Conservation (phyloP, 1,140 invertebrate genomes). For the Hyles euphorbiae region DNA sequence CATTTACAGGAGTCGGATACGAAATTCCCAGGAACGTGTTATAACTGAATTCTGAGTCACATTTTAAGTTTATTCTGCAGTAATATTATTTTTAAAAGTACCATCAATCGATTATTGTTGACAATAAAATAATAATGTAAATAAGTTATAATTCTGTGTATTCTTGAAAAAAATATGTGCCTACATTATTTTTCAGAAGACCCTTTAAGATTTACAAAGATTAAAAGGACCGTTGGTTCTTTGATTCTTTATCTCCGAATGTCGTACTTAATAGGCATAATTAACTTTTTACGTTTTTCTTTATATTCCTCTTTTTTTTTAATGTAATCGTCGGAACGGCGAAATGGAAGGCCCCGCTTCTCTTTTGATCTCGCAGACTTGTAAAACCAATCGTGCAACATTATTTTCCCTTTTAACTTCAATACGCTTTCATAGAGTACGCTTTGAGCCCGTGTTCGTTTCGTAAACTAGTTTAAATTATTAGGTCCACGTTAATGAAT, state of each 20-base stretch:
- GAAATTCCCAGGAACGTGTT: no score
- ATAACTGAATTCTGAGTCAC: no score
- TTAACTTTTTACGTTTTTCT: conserved; percentile 24
- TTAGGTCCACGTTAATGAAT: no score
- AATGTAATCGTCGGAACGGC: conserved; percentile 25
- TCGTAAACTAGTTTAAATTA: conserved; percentile 10
- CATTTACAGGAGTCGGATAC: no score
- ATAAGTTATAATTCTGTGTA: no score
- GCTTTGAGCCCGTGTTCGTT: conserved; percentile 8
- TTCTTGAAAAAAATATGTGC: background rate
- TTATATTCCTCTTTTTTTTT: conserved; percentile 20
- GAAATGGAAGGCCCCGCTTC: conserved; percentile 26
- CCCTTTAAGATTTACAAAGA: conserved; percentile 10
- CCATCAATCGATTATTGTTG: no score
- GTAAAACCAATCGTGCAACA: conserved; percentile 31
- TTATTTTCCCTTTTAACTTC: conserved; percentile 29
- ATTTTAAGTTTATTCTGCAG: no score
- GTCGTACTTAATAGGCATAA: conserved; percentile 26
- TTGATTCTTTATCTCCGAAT: conserved; percentile 33
- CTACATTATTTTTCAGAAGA: background rate
- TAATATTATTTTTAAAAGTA: no score
- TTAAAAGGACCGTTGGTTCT: conserved; percentile 25
- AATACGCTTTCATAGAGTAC: conserved; percentile 18
- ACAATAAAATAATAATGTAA: no score
- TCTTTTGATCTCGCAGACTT: conserved; percentile 27